Evolutionary conservation across 2,888 invertebrate species (phyloP), one percentile per base, ranked within the genome.

Genomic region (Xylota segnis): DNA sequence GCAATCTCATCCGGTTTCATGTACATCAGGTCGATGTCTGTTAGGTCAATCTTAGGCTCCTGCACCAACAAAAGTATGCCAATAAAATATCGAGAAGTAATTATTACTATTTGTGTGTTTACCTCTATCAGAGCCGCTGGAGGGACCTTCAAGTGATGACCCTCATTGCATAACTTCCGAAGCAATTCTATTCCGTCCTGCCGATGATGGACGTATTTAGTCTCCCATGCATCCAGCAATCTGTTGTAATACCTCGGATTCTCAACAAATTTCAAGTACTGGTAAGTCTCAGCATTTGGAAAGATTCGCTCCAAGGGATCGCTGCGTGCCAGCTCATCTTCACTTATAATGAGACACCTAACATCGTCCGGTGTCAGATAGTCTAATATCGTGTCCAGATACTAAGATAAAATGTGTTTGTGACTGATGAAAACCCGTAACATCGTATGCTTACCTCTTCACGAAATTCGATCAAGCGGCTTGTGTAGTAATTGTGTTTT

Each of bases 191-290:
- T 93, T n/a, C 95, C 92, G 14, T 88, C 87, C 0, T 89, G 88
- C 5, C 92, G 91, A 87, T 97, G 94, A 89, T 95, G 94, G 4
- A 88, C 88, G 91, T 97, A 98, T 87, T 95, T 94, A 27, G 94
- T 92, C 92, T 98, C 97, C 98, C 98, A 99, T 5, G 98, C 97
- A 91, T 98, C 97, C 89, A 98, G 94, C 83, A 99, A 93, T 83
- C 97, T 94, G 92, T 98, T 98, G 92, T 98, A 98, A 93, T 99
- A 99, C 12, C 98, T 93, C 0, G 96, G 95, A 2, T 95, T 94
- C 88, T 97, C 96, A 90, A 98, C 95, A 92, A 94, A 98, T 70
- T 94, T 93, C 78, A 98, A 94, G 93, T 98, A 99, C 83, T 94
- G 94, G 92, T 96, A 94, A 0, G 97, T 95, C 45, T 94, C 92